Percentiles rank a stretch among this genome's conserved stretches.
phyloP scores from a whole-genome alignment of 2,888 invertebrate genomes.

The Adelphocoris suturalis region DNA sequence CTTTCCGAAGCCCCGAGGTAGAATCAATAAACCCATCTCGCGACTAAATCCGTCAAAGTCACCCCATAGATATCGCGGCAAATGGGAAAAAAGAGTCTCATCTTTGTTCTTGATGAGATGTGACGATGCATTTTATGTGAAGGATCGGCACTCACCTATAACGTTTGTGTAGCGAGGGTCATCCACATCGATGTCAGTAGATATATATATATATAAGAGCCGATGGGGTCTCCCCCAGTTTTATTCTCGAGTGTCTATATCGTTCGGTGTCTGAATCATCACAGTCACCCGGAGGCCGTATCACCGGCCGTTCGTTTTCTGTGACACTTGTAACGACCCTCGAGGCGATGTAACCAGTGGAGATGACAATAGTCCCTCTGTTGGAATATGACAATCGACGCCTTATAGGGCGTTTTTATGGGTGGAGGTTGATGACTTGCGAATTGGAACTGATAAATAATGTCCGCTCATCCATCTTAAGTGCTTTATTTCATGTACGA shows the following conservation, averaged over 20 bases:
- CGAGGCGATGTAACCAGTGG: not conserved
- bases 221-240: not conserved
- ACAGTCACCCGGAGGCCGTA: not conserved
- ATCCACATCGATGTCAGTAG: not conserved
- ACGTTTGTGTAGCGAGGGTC: not conserved
- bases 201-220: too few species aligned
- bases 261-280: constrained; percentile 11
- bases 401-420: not conserved
- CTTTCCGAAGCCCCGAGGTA: too few species aligned
- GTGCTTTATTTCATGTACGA: too few species aligned
- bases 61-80: not conserved
- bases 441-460: not conserved
- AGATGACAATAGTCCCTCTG: not conserved
- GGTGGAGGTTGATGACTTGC: not conserved
- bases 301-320: constrained; percentile 6
- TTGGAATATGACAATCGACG: constrained; percentile 13
- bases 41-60: constrained; percentile 12
- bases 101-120: constrained; percentile 9
- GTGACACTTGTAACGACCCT: constrained; percentile 20
- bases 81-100: not conserved
- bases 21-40: not conserved
- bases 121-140: constrained; percentile 22
- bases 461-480: too few species aligned
- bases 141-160: constrained; percentile 4
- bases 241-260: not conserved